Conservation (phyloP, 1,140 invertebrate genomes). For the Caenorhabditis latens region DNA sequence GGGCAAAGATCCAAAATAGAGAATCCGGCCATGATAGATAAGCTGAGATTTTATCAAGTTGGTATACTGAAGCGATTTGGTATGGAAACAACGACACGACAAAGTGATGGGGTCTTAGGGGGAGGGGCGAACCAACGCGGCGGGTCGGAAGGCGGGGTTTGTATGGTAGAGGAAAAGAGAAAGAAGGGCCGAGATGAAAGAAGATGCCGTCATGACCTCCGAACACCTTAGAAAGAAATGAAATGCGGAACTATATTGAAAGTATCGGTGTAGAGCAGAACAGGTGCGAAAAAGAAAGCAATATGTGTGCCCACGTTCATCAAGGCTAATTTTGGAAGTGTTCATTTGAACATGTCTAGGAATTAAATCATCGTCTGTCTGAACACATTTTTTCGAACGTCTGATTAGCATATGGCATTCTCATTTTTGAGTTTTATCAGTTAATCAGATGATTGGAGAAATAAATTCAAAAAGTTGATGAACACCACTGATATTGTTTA, state of each 20-base stretch:
- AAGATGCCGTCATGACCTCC: not conserved
- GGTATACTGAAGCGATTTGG: slow-evolving; percentile 55
- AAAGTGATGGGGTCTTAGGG: slow-evolving; percentile 40
- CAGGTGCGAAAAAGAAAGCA: not conserved
- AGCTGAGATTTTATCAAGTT: slow-evolving; percentile 26
- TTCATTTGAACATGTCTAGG: slow-evolving; percentile 1
- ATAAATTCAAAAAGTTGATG: too few relatives aligned
- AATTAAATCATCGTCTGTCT: not conserved
- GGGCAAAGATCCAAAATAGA: slow-evolving; percentile 38
- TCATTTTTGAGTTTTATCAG: too few relatives aligned
- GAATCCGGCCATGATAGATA: slow-evolving; percentile 25
- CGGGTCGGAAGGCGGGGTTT: not conserved
- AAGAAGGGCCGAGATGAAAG: slow-evolving; percentile 1
- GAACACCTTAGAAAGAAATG: not conserved
- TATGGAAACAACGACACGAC: slow-evolving; percentile 49
- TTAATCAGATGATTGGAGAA: too few relatives aligned
- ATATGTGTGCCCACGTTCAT: not conserved
- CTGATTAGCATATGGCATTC: too few relatives aligned
- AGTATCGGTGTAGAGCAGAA: not conserved
- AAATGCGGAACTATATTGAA: not conserved
- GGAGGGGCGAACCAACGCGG: slow-evolving; percentile 33
- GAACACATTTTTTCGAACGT: not conserved
- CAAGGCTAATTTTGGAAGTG: not conserved
- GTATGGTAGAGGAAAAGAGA: slow-evolving; percentile 10
- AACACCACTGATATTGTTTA: too few relatives aligned